Percentiles rank a stretch among this genome's conserved stretches.
These are phyloP conservation scores for Ecdyonurus torrentis DNA, from an alignment of 2,888 invertebrate species.

Conservation along the genomic window DNA sequence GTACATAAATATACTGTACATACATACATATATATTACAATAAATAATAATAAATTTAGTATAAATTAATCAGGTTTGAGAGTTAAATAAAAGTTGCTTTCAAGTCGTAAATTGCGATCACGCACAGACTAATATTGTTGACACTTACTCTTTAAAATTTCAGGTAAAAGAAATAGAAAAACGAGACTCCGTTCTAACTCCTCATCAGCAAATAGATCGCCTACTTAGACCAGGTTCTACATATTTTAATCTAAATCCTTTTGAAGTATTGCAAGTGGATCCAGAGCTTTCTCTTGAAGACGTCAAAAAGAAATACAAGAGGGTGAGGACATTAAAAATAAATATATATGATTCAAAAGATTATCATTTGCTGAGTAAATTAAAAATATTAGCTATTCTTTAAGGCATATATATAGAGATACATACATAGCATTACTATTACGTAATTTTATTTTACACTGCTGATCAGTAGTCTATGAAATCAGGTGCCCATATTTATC, in stretches of 20 bases:
- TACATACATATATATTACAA: too few species aligned
- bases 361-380: neutral
- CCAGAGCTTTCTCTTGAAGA: slow-evolving; percentile 78
- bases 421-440: neutral
- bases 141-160: too few species aligned
- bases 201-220: slow-evolving; percentile 93
- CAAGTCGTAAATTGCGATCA: too few species aligned
- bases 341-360: too few species aligned
- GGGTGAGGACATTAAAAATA: slow-evolving; percentile 28
- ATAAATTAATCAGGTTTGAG: too few species aligned
- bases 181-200: slow-evolving; percentile 89
- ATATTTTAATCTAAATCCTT: slow-evolving; percentile 97
- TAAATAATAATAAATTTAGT: too few species aligned
- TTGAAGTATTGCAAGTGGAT: slow-evolving; percentile 81
- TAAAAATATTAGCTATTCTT: neutral
- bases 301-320: slow-evolving; percentile 90
- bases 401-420: neutral
- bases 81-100: too few species aligned
- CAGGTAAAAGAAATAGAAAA: slow-evolving; percentile 99
- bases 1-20: too few species aligned
- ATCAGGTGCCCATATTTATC: too few species aligned
- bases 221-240: slow-evolving; percentile 91
- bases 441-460: too few species aligned
- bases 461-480: too few species aligned
- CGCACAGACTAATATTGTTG: too few species aligned